Evolutionary conservation across 2,888 invertebrate genomes (phyloP).

Genomic region (Achlya flavicornis): DNA sequence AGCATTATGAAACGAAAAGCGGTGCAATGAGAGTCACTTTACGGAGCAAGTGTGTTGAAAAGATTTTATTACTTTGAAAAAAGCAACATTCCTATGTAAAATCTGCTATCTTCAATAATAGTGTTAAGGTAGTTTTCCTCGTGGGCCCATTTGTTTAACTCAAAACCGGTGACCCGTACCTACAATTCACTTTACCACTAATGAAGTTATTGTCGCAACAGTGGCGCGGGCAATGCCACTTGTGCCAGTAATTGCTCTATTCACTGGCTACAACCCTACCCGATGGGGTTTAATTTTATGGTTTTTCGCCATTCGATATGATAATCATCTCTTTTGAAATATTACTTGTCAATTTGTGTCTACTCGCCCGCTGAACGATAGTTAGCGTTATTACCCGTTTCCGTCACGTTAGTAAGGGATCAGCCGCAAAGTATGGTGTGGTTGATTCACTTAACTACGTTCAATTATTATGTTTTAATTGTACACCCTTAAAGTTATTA

Average conservation of each 20-base stretch:
- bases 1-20: too few species aligned
- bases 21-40: too few species aligned
- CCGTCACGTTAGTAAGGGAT: conserved; percentile 27
- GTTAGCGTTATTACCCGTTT: conserved; percentile 50
- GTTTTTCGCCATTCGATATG: conserved; percentile 48
- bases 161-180: not conserved
- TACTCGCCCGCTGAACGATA: conserved; percentile 34
- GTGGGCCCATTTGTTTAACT: not conserved
- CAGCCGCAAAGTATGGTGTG: not conserved
- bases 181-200: conserved; percentile 10
- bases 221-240: conserved; percentile 19
- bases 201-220: conserved; percentile 6
- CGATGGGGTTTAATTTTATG: conserved; percentile 53
- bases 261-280: conserved; percentile 61
- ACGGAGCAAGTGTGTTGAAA: too few species aligned
- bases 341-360: conserved; percentile 66
- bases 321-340: conserved; percentile 67
- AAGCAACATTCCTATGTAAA: too few species aligned
- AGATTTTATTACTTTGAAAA: too few species aligned
- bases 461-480: not conserved
- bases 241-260: conserved; percentile 62
- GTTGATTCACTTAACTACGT: not conserved
- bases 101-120: too few species aligned
- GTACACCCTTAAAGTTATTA: too few species aligned
- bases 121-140: too few species aligned